Conservation (phyloP, 2,888 invertebrate genomes). For the Zhengitettix transpicula region DNA sequence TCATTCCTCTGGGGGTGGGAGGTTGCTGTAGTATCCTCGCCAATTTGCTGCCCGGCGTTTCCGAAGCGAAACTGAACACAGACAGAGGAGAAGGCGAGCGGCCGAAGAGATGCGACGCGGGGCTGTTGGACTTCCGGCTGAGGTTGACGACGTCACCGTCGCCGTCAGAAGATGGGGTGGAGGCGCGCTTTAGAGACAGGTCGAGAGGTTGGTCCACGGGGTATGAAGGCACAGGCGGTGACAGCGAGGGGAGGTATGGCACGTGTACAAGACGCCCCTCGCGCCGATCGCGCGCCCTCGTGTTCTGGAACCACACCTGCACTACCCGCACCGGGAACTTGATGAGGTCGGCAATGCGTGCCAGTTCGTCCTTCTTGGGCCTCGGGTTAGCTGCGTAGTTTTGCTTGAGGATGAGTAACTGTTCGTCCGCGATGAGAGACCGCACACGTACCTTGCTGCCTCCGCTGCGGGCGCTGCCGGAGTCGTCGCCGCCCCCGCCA, state of each 20-base stretch:
- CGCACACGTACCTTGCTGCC: slow-evolving; percentile 66
- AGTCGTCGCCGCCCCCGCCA: slow-evolving; percentile 14
- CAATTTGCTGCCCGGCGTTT: slow-evolving; percentile 24
- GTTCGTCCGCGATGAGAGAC: slow-evolving; percentile 87
- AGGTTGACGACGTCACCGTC: neutral
- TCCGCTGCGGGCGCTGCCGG: slow-evolving; percentile 31
- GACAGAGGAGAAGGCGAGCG: slow-evolving; percentile 35
- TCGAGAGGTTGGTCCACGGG: slow-evolving; percentile 27
- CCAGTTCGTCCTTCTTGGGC: slow-evolving; percentile 86
- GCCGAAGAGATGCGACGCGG: slow-evolving; percentile 39
- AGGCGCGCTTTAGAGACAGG: slow-evolving; percentile 73
- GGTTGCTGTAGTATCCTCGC: slow-evolving; percentile 32
- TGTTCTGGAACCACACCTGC: slow-evolving; percentile 95
- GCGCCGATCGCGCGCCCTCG: slow-evolving; percentile 72
- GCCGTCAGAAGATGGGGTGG: slow-evolving; percentile 35
- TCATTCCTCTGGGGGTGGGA: slow-evolving; percentile 3
- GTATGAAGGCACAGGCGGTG: slow-evolving; percentile 1
- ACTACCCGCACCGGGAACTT: slow-evolving; percentile 65
- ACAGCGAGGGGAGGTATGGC: slow-evolving; percentile 23
- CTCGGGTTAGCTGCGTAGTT: slow-evolving; percentile 82
- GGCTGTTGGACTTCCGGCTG: slow-evolving; percentile 27
- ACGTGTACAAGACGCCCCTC: slow-evolving; percentile 36
- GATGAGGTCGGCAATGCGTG: slow-evolving; percentile 63
- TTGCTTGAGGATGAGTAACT: slow-evolving; percentile 72
- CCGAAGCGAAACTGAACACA: slow-evolving; percentile 1